Evolutionary conservation across 2,888 invertebrate genomes (phyloP).

Genomic region (Cacoxenus indagator): DNA sequence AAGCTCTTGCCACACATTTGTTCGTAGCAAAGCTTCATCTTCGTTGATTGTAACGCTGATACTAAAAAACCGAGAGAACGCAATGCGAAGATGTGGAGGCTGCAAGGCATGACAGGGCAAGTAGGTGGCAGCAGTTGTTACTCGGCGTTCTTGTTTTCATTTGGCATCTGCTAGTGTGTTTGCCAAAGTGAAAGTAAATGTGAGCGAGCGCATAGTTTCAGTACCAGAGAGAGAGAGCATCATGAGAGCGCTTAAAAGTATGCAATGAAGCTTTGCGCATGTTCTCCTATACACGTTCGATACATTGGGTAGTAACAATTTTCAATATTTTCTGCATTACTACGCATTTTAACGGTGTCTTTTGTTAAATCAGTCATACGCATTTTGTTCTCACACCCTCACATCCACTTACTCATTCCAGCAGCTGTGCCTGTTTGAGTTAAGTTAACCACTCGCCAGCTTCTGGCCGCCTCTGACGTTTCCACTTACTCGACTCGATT

Average conservation of each 20-base stretch:
- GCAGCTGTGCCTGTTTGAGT: no score
- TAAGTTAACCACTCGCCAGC: no score
- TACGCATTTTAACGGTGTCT: constrained; percentile 11
- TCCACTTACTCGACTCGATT: no score
- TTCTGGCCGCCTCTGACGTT: no score
- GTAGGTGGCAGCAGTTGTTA: no score
- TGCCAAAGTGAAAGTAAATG: constrained; percentile 16
- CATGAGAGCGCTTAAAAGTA: neutral
- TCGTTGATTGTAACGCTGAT: neutral
- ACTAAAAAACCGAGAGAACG: neutral
- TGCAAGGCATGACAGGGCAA: neutral
- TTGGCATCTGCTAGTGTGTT: neutral
- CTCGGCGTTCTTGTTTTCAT: neutral
- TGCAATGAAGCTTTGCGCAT: constrained; percentile 5
- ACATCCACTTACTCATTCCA: no score
- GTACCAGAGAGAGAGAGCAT: neutral
- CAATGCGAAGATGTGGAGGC: neutral
- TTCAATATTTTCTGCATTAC: neutral
- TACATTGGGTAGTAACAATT: neutral
- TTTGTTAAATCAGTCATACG: neutral
- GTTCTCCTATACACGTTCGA: neutral
- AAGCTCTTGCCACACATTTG: constrained; percentile 36
- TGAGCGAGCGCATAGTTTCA: neutral
- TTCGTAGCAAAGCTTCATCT: constrained; percentile 16
- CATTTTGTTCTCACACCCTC: neutral